A percentile compares a stretch with the other conserved stretches of the same genome.
Conservation (phyloP, 2,888 invertebrate genomes). For the Diadegma fenestrale region DNA sequence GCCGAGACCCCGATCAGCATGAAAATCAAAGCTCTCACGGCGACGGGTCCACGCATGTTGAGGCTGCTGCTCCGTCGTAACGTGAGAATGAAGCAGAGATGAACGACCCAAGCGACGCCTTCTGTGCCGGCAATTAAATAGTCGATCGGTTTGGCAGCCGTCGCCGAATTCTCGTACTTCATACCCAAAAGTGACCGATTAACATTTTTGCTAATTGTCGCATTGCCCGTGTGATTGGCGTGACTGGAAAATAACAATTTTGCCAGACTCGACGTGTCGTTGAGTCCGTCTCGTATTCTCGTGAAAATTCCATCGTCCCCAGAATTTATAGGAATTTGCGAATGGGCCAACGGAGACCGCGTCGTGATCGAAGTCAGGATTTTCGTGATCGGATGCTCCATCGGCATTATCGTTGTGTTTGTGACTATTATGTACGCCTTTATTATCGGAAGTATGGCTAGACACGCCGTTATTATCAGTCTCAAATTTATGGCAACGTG, state of each 20-base stretch:
- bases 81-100: constrained; percentile 91
- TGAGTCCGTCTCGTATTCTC: constrained; percentile 69
- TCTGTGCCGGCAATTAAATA: constrained; percentile 90
- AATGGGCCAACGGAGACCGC: not conserved
- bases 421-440: constrained; percentile 89
- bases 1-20: constrained; percentile 88
- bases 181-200: not conserved
- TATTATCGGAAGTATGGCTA: constrained; percentile 89
- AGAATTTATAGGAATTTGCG: constrained; percentile 28
- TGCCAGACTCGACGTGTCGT: constrained; percentile 68
- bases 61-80: constrained; percentile 88
- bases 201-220: not conserved
- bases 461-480: constrained; percentile 87
- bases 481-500: constrained; percentile 89
- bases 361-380: not conserved
- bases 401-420: constrained; percentile 75
- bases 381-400: constrained; percentile 6
- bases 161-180: constrained; percentile 84
- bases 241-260: constrained; percentile 76
- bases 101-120: constrained; percentile 92
- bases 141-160: constrained; percentile 87
- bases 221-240: constrained; percentile 48
- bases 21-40: constrained; percentile 88
- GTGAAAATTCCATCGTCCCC: constrained; percentile 63
- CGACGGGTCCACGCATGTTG: constrained; percentile 91